Evolutionary conservation across 2,888 invertebrate species (phyloP).

Genomic region (Apoda limacodes): DNA sequence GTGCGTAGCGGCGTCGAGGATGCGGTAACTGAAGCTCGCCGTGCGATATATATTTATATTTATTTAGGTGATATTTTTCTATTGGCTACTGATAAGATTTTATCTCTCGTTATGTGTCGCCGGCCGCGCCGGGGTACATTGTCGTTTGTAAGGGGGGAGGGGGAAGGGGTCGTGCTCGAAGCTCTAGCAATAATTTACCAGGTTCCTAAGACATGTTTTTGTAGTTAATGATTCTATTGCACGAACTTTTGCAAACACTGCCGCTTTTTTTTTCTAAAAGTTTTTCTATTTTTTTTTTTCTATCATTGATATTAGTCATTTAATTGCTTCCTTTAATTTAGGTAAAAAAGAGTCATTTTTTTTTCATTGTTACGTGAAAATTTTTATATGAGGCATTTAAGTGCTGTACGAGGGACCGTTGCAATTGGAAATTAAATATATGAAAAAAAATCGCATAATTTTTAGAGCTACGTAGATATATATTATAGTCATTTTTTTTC

Average conservation of each 20-base stretch:
- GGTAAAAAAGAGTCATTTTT: constrained; percentile 43
- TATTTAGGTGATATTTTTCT: constrained; percentile 71
- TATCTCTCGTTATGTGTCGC: constrained; percentile 57
- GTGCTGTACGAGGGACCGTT: constrained; percentile 69
- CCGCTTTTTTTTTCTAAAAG: constrained; percentile 36
- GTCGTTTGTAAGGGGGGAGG: constrained; percentile 38
- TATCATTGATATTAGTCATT: constrained; percentile 46
- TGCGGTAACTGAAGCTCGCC: constrained; percentile 29
- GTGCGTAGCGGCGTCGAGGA: constrained; percentile 24
- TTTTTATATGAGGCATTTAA: constrained; percentile 65
- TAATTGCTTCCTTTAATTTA: constrained; percentile 52
- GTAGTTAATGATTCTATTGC: constrained; percentile 65
- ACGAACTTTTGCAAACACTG: constrained; percentile 66
- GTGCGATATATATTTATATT: constrained; percentile 57
- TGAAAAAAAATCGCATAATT: constrained; percentile 70
- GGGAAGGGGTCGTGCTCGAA: constrained; percentile 40
- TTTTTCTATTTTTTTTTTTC: constrained; percentile 49
- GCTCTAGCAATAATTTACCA: constrained; percentile 69
- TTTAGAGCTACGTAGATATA: constrained; percentile 66
- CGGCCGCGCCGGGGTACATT: constrained; percentile 43
- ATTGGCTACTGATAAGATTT: constrained; percentile 68
- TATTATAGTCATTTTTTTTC: constrained; percentile 67
- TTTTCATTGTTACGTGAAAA: constrained; percentile 54
- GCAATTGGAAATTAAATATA: constrained; percentile 69
- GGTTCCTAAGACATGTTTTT: constrained; percentile 69